Evolutionary conservation across 2,888 invertebrate species (phyloP), one percentile per base, ranked within the genome.

Genomic region (Caenorhabditis uteleia): DNA sequence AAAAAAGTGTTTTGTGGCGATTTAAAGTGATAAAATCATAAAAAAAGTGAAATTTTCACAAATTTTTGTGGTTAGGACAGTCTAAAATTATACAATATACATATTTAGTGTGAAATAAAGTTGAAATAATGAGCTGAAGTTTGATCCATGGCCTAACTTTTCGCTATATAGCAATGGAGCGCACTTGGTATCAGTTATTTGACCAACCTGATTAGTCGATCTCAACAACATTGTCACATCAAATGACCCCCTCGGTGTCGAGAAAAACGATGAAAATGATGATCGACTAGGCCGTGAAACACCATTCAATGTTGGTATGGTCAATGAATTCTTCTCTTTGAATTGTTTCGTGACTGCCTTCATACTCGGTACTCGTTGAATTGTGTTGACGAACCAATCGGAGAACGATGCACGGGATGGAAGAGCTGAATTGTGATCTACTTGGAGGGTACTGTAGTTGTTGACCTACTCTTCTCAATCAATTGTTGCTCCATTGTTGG

Each of bases 141-240:
- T n/a, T n/a, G 10, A 29, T 16, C 21, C 16, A 18, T 8, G 23
- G 6, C 7, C 38, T 18, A 34, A 14, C 25, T 25, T 26, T 18
- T 27, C 66, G 64, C 46, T n/a, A n/a, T n/a, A n/a, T n/a, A n/a
- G n/a, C n/a, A n/a, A n/a, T n/a, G n/a, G n/a, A n/a, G n/a, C n/a
- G n/a, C n/a, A n/a, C n/a, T n/a, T n/a, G n/a, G n/a, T n/a, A n/a
- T n/a, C n/a, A n/a, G n/a, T n/a, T n/a, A n/a, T n/a, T n/a, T n/a
- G n/a, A n/a, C n/a, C n/a, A n/a, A n/a, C n/a, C n/a, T 68, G 73
- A 68, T 68, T 67, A 8, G 71, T 71, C 26, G 58, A 58, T 20
- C 71, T 50, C 14, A 71, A 42, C 0, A 71, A 46, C 58, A 68
- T 58, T 1, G 64, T 62, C 0, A 39, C 58, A 34, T 71, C 71